These are phyloP conservation scores for Amorpha juglandis DNA, from an alignment of 2,888 invertebrate species.

Conservation along the genomic window DNA sequence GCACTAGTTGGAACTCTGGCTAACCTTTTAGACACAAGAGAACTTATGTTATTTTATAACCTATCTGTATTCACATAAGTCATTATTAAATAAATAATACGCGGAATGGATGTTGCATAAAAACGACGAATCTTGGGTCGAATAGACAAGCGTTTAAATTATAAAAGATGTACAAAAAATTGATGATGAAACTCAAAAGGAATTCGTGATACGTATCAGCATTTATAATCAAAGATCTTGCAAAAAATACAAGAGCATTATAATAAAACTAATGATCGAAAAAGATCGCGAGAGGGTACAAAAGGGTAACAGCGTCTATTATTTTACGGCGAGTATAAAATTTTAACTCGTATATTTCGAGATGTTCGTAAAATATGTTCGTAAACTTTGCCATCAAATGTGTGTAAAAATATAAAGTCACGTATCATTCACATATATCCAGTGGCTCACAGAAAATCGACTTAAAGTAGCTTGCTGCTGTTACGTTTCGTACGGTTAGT, in stretches of 20 bases:
- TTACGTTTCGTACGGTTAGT: too few relatives aligned
- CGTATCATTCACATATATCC: too few relatives aligned
- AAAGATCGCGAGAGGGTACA: not conserved
- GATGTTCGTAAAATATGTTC: not conserved
- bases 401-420: not conserved
- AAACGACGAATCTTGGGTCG: not conserved
- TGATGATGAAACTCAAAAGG: constrained; percentile 24
- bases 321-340: constrained; percentile 25
- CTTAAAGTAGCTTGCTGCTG: too few relatives aligned
- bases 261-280: not conserved
- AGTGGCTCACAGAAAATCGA: too few relatives aligned
- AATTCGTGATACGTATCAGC: constrained; percentile 28
- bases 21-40: too few relatives aligned
- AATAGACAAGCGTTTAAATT: not conserved
- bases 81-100: too few relatives aligned
- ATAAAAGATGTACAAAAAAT: constrained; percentile 22
- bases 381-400: constrained; percentile 2
- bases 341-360: constrained; percentile 27
- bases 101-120: not conserved
- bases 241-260: constrained; percentile 12
- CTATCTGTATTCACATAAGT: too few relatives aligned
- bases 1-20: too few relatives aligned
- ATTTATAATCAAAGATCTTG: not conserved
- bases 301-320: not conserved
- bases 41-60: too few relatives aligned